Base-by-base conservation (phyloP, 2,888 invertebrate genomes). In the Leptinotarsa peninsularis region DNA sequence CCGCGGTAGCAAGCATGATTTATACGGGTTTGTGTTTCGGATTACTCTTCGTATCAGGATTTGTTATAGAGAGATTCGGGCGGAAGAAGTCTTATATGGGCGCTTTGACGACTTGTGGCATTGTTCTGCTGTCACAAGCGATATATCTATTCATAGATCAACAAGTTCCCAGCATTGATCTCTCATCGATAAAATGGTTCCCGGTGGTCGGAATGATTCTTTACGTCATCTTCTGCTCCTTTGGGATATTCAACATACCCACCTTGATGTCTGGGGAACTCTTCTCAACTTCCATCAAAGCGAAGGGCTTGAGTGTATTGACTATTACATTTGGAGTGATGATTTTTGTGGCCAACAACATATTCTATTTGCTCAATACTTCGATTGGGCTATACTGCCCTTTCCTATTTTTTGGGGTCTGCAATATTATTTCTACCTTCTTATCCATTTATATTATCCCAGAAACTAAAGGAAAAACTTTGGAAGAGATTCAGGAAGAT, bases 391-490 rank as follows among this genome's bases (percentile, higher is more conserved):
- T 85, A 50, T 84, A 80, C 67, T 77, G 79, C 2, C 83, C 85
- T 49, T 86, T 86, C 71, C 76, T 81, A n/a, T 79, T 85, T 54
- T 87, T 85, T 77, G 78, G 83, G 0, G 43, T 77, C 10, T 81
- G 81, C 58, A 82, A 82, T 66, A 81, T 84, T 27, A 3, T 81
- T 14, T 80, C 82, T 43, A 77, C 81, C 4, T 66, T 84, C 23
- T 79, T 83, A 72, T 81, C 83, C 13, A 82, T 83, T 70, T 84
- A 78, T 77, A 80, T 82, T 68, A 79, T 87, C 33, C 85, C 85
- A 2, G 86, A 87, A 77, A 87, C 86, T 4, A 85, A 83, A 78
- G 86, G 86, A 7, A 85, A 84, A 72, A 85, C 85, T 13, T 78
- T 87, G 49, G 85, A 85, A 71, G 84, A 86, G 78, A 86, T 86